Conservation (phyloP, 2,113 vertebrate genomes). For the Haplotaxodon microlepis region DNA sequence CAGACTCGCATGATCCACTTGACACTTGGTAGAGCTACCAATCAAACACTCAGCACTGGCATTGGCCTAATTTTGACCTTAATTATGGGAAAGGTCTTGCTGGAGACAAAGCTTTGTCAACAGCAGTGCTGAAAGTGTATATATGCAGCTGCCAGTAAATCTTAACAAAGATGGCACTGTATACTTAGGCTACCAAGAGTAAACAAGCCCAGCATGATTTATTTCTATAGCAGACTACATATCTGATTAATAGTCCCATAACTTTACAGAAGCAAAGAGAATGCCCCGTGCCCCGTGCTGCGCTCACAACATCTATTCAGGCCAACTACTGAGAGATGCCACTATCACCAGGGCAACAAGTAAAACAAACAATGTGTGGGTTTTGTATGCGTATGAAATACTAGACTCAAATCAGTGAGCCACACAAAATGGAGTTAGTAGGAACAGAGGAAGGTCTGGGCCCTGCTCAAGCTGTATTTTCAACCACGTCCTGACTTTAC, state of each 20-base stretch:
- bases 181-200: not conserved
- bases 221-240: not conserved
- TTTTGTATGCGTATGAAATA: slow-evolving; percentile 69
- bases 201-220: not conserved
- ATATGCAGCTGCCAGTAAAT: not conserved
- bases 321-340: slow-evolving; percentile 60
- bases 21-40: slow-evolving; percentile 1
- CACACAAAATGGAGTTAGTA: slow-evolving; percentile 52
- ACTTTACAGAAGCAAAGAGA: not conserved
- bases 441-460: slow-evolving; percentile 31
- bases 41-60: not conserved
- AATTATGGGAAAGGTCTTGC: not conserved
- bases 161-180: not conserved
- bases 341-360: slow-evolving; percentile 65
- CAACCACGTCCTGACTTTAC: slow-evolving; percentile 33
- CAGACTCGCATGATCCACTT: not conserved
- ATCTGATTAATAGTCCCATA: not conserved
- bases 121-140: not conserved
- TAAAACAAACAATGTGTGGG: slow-evolving; percentile 75
- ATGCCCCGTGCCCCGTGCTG: not conserved
- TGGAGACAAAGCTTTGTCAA: not conserved
- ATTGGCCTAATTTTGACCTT: slow-evolving; percentile 17
- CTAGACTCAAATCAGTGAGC: slow-evolving; percentile 56
- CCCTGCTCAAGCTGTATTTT: slow-evolving; percentile 14
- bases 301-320: slow-evolving; percentile 41